Evolutionary conservation across 2,797 vertebrate genomes (phyloP).

Genomic region (Notamacropus eugenii): DNA sequence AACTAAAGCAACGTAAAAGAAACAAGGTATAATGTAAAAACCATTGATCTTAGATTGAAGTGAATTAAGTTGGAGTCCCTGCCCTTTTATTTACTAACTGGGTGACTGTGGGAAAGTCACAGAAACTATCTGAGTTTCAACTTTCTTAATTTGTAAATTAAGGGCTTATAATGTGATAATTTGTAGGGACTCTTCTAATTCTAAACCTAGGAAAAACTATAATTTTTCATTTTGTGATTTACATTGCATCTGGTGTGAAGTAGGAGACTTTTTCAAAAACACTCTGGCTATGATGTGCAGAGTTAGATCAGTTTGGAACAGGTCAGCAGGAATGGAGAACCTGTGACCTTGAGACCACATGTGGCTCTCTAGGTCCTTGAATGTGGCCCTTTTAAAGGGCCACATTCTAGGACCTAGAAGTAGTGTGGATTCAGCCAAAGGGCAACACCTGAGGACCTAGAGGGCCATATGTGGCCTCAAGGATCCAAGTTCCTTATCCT

Average conservation of each 20-base stretch:
- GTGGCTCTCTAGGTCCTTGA: no score
- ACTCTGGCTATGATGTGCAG: neutral
- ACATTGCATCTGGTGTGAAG: neutral
- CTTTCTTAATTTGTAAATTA: neutral
- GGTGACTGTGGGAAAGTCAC: neutral
- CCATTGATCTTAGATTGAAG: neutral
- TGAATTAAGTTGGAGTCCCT: neutral
- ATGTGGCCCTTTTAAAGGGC: no score
- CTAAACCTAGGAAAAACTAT: neutral
- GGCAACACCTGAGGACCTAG: no score
- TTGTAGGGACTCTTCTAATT: neutral
- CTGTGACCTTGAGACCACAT: no score
- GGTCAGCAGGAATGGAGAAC: no score
- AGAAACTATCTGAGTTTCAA: neutral
- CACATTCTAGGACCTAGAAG: no score
- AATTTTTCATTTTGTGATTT: neutral
- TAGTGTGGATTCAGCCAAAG: no score
- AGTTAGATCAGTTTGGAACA: neutral
- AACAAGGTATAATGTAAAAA: neutral
- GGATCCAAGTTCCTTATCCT: no score
- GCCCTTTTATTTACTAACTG: neutral
- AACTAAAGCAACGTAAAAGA: neutral
- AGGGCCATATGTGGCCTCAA: no score
- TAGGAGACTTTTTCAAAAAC: neutral
- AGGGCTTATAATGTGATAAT: neutral